Evolutionary conservation across 2,888 invertebrate species (phyloP), one percentile per base, ranked within the genome.

Genomic region (Drosophila neoperkinsi): DNA sequence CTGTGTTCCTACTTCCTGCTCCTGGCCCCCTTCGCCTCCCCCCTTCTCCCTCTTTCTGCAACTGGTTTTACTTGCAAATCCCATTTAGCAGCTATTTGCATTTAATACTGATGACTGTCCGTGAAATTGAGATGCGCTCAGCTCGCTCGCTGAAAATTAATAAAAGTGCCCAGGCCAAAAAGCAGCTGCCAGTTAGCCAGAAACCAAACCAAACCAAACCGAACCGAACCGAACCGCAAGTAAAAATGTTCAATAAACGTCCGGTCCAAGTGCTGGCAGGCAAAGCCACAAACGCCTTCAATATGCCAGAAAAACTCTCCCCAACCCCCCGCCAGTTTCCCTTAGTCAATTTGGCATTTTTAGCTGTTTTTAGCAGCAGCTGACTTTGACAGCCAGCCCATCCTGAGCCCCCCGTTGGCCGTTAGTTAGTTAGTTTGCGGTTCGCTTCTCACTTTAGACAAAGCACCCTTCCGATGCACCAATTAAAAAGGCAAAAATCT

Each of bases 401-500:
- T 36, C 34, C 53, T 9, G 9, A 25, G 16, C 52, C 76, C 75
- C 72, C 76, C 82, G 74, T 66, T 79, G 79, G 73, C 70, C 75
- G 86, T 88, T 87, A 83, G 90, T 90, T 90, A 87, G 86, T 89
- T 89, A 87, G 86, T 89, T 90, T 87, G 90, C 80, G 90, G 90
- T 90, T 81, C 73, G 51, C 53, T 46, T 68, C 41, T 41, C 60
- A 63, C 59, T 74, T 79, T 71, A 56, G 72, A 79, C 77, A 82
- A 71, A 74, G 74, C 49, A 70, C 66, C 59, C 65, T 63, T 53
- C 71, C 52, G 59, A 57, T 62, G 53, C 57, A 77, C 65, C 84
- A 88, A 90, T 88, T 85, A 85, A 90, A 90, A 75, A 46, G 57
- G 38, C 50, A 21, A 41, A 41, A 38, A 21, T 41, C 21, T 41